Percentiles rank a stretch among this genome's conserved stretches.
phyloP scores from a whole-genome alignment of 2,888 invertebrate species.

The Acleris sparsana region DNA sequence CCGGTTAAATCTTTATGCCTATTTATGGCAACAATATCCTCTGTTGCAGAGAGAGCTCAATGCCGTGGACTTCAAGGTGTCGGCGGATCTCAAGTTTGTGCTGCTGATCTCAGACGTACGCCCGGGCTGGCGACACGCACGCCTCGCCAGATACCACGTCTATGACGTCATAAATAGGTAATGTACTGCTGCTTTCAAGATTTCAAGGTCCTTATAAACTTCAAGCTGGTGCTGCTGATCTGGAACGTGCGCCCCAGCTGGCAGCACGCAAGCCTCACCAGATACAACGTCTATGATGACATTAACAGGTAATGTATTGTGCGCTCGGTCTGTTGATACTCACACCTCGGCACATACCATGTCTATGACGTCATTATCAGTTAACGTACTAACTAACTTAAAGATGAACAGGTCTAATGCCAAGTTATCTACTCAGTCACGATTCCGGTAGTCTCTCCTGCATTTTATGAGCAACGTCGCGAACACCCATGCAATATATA shows the following conservation, averaged over 20 bases:
- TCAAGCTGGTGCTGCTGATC: slow-evolving; percentile 54
- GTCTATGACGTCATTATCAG: slow-evolving; percentile 77
- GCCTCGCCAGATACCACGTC: slow-evolving; percentile 86
- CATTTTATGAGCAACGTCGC: no score
- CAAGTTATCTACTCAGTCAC: no score
- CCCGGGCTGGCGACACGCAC: slow-evolving; percentile 85
- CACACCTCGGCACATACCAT: slow-evolving; percentile 85
- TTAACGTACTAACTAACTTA: no score
- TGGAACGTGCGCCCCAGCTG: slow-evolving; percentile 84
- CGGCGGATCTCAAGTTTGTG: slow-evolving; percentile 90
- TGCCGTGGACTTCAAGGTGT: slow-evolving; percentile 90
- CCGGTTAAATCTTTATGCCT: background rate
- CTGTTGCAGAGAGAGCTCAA: slow-evolving; percentile 88
- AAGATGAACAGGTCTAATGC: no score
- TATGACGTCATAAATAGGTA: slow-evolving; percentile 87
- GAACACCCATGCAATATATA: no score
- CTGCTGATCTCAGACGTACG: slow-evolving; percentile 88
- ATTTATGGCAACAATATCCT: slow-evolving; percentile 14
- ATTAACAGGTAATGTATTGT: slow-evolving; percentile 81
- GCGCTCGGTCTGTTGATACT: slow-evolving; percentile 84
- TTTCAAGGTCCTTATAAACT: slow-evolving; percentile 19
- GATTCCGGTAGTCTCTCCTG: no score
- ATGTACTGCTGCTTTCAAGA: no score
- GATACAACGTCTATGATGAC: slow-evolving; percentile 87
- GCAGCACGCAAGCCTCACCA: slow-evolving; percentile 85